Conservation (phyloP, 2,888 invertebrate species). For the Alcis repandata region DNA sequence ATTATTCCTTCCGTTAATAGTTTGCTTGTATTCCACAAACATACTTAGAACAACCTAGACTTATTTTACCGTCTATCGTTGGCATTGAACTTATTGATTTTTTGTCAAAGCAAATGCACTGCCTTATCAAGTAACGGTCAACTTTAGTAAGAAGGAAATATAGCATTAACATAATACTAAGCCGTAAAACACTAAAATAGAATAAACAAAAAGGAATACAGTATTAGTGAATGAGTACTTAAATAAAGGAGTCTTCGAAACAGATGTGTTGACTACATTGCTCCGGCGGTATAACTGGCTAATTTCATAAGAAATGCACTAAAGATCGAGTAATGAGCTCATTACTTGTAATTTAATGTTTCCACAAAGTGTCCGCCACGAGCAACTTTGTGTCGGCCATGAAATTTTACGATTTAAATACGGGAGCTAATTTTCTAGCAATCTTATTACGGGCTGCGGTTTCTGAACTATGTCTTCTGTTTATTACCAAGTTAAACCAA, state of each 20-base stretch:
- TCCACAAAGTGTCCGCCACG: conserved; percentile 35
- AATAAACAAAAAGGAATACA: background rate
- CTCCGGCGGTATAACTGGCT: conserved; percentile 20
- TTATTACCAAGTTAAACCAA: conserved; percentile 17
- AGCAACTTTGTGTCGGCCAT: conserved; percentile 35
- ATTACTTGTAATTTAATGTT: conserved; percentile 36
- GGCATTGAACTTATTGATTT: too few relatives aligned
- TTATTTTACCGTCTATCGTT: too few relatives aligned
- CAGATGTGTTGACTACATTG: conserved; percentile 21
- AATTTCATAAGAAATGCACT: conserved; percentile 36
- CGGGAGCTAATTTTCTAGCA: conserved; percentile 35
- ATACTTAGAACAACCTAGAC: too few relatives aligned
- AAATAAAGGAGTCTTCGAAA: conserved; percentile 11
- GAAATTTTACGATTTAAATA: conserved; percentile 40
- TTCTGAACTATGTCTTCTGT: conserved; percentile 17
- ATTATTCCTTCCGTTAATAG: too few relatives aligned
- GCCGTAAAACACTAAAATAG: background rate
- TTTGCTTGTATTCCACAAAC: too few relatives aligned
- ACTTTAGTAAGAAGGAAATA: too few relatives aligned
- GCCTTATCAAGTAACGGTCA: too few relatives aligned
- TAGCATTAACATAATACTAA: too few relatives aligned
- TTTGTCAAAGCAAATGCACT: too few relatives aligned
- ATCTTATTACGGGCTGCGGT: conserved; percentile 23
- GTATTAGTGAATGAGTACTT: conserved; percentile 7
- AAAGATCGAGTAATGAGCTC: conserved; percentile 36